Evolutionary conservation across 2,888 invertebrate genomes (phyloP).

Genomic region (Mayetiola destructor): DNA sequence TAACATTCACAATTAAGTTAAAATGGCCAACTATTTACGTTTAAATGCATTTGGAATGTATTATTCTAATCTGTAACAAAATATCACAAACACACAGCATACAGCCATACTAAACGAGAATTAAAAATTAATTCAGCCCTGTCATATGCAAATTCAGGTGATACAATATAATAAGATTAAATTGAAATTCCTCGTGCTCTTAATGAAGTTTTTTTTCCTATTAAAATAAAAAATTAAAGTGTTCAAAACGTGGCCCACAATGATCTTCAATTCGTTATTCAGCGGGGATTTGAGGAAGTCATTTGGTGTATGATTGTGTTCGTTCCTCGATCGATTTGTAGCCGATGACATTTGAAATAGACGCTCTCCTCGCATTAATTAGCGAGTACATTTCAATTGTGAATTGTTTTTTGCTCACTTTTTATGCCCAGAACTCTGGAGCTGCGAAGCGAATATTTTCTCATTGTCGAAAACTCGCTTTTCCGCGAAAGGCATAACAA

Average conservation of each 20-base stretch:
- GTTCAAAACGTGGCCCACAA: no score
- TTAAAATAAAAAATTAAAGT: no score
- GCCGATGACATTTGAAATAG: constrained; percentile 3
- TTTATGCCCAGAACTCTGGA: no score
- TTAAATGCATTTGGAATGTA: neutral
- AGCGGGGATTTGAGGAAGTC: no score
- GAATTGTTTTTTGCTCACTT: neutral
- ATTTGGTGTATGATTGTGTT: no score
- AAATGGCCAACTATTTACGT: neutral
- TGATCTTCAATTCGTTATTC: no score
- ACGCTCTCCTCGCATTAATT: constrained; percentile 2
- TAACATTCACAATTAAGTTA: constrained; percentile 2
- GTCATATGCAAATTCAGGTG: constrained; percentile 8
- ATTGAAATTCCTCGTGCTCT: neutral
- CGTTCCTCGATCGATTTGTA: neutral
- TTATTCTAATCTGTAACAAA: neutral
- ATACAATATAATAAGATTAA: constrained; percentile 8
- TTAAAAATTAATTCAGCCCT: neutral
- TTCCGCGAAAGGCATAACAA: no score
- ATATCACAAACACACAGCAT: no score
- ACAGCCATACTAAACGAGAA: no score
- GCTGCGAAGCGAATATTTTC: no score
- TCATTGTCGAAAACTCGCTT: no score
- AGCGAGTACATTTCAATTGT: constrained; percentile 3
- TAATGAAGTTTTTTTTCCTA: no score